These are phyloP conservation scores for Eurystomus glaucurus DNA, from an alignment of 2,797 vertebrate species.

Conservation along the genomic window DNA sequence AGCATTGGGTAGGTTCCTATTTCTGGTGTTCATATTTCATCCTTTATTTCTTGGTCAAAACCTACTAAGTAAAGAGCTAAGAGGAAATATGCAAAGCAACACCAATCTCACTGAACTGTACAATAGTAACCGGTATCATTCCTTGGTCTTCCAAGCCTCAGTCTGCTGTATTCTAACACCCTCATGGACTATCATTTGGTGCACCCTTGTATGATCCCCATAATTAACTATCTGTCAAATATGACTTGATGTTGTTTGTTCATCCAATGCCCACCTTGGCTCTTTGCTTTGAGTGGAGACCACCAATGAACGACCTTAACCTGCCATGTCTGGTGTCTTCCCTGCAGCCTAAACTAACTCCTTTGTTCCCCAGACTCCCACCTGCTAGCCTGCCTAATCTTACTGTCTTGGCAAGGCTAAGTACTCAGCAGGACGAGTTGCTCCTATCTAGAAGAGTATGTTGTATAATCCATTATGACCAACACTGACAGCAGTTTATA, in stretches of 20 bases:
- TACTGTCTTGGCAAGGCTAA: neutral
- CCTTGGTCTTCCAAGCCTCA: neutral
- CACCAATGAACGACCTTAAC: neutral
- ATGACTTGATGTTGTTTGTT: neutral
- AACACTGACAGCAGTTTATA: neutral
- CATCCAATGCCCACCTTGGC: neutral
- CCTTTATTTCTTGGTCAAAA: neutral
- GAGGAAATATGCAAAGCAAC: neutral
- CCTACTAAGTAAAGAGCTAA: neutral
- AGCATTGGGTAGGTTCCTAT: neutral
- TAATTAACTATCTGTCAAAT: neutral
- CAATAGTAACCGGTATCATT: neutral
- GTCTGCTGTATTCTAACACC: neutral
- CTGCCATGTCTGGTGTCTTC: neutral
- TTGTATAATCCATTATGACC: neutral
- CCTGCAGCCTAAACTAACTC: neutral
- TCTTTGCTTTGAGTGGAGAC: neutral
- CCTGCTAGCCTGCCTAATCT: constrained; percentile 11
- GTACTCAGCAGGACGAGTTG: neutral
- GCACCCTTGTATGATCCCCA: neutral
- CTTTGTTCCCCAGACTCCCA: constrained; percentile 39
- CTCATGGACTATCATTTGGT: neutral
- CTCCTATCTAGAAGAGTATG: neutral
- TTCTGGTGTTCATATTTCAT: neutral
- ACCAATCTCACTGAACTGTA: neutral